Evolutionary conservation across 2,797 vertebrate species (phyloP).

Genomic region (Rhinella marina): DNA sequence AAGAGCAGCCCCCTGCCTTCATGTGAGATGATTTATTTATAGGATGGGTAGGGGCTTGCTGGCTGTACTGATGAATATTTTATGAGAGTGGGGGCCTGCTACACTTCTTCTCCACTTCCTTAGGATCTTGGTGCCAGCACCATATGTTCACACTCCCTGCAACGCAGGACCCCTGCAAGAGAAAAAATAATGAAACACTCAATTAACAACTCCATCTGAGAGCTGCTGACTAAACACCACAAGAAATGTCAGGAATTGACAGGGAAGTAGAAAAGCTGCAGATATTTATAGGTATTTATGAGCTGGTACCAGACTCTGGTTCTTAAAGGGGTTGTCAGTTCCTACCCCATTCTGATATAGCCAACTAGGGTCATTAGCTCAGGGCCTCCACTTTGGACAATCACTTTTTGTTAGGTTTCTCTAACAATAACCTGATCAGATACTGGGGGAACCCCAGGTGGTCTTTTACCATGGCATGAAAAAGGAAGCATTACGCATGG

Average conservation of each 20-base stretch:
- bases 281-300: conserved; percentile 15
- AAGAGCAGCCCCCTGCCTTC: conserved; percentile 39
- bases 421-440: background rate
- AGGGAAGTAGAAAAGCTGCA: background rate
- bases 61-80: conserved; percentile 48
- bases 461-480: no score
- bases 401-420: background rate
- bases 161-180: conserved; percentile 43
- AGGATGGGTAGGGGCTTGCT: conserved; percentile 31
- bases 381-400: background rate
- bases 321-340: background rate
- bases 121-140: conserved; percentile 42
- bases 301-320: background rate
- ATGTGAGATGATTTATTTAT: conserved; percentile 59
- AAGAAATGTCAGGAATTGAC: conserved; percentile 43
- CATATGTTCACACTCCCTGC: conserved; percentile 60
- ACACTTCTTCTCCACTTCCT: conserved; percentile 33
- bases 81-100: conserved; percentile 39
- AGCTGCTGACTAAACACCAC: conserved; percentile 41
- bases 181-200: conserved; percentile 62
- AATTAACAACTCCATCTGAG: conserved; percentile 58
- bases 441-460: no score
- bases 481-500: no score
- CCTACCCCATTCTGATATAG: background rate
- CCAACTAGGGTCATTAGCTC: background rate